A percentile compares a stretch with the other conserved stretches of the same genome.
Conservation (phyloP, 2,113 vertebrate species). For the Thomomys bottae region DNA sequence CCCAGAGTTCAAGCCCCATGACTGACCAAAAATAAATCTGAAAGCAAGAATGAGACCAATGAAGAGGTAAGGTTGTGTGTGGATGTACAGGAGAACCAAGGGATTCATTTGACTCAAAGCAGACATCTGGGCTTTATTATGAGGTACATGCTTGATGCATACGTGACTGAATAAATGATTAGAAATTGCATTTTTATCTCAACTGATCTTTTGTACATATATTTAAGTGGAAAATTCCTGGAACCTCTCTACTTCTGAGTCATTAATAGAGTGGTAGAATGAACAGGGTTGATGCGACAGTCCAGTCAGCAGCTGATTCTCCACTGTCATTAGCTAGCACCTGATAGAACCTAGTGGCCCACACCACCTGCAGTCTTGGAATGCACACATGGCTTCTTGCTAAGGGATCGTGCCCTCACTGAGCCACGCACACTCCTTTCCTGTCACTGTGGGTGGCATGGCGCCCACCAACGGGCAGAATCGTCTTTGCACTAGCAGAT, state of each 20-base stretch:
- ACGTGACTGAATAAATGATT: not conserved
- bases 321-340: not conserved
- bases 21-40: no score
- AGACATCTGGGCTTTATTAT: not conserved
- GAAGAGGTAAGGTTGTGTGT: no score
- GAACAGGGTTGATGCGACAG: not conserved
- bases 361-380: rapidly evolving
- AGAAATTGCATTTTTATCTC: not conserved
- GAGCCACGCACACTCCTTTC: not conserved
- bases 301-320: not conserved
- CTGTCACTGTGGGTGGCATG: not conserved
- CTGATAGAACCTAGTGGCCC: not conserved
- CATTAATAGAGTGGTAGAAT: not conserved
- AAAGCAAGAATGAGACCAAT: not conserved
- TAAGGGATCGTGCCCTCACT: not conserved
- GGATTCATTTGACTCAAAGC: not conserved
- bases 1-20: no score
- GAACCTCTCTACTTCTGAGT: not conserved
- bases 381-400: not conserved
- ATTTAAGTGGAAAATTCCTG: not conserved
- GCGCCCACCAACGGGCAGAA: rapidly evolving
- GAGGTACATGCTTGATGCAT: not conserved
- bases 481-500: not conserved
- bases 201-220: not conserved
- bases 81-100: rapidly evolving